Evolutionary conservation across 2,888 invertebrate species (phyloP).

Genomic region (Salticus scenicus): DNA sequence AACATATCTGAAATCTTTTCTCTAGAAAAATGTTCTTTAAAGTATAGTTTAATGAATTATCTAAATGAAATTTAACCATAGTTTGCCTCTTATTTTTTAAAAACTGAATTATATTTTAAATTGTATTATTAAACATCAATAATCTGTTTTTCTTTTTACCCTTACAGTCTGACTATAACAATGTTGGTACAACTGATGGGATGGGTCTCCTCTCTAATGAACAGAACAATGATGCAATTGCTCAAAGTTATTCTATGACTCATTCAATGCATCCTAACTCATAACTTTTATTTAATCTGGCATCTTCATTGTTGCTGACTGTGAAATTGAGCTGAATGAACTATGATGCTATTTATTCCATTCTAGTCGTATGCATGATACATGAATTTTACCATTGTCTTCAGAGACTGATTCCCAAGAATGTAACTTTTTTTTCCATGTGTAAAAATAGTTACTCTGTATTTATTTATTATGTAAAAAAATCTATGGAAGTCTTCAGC

Average conservation of each 20-base stretch:
- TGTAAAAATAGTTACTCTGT: neutral
- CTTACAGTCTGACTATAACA: constrained; percentile 29
- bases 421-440: neutral
- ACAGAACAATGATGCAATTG: constrained; percentile 41
- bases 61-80: no score
- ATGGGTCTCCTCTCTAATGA: constrained; percentile 40
- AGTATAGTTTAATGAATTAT: no score
- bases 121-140: no score
- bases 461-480: no score
- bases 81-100: no score
- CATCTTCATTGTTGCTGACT: neutral
- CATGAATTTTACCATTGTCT: neutral
- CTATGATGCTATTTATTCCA: neutral
- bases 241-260: constrained; percentile 50
- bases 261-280: constrained; percentile 44
- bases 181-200: constrained; percentile 24
- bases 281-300: neutral
- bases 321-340: neutral
- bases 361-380: neutral
- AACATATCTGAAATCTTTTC: no score
- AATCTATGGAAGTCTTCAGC: no score
- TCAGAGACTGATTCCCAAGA: neutral
- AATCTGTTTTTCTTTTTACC: no score
- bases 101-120: no score
- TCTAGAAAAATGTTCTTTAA: no score